Evolutionary conservation across 2,113 vertebrate species (phyloP), one percentile per base, ranked within the genome.

Genomic region (Gymnarchus niloticus): DNA sequence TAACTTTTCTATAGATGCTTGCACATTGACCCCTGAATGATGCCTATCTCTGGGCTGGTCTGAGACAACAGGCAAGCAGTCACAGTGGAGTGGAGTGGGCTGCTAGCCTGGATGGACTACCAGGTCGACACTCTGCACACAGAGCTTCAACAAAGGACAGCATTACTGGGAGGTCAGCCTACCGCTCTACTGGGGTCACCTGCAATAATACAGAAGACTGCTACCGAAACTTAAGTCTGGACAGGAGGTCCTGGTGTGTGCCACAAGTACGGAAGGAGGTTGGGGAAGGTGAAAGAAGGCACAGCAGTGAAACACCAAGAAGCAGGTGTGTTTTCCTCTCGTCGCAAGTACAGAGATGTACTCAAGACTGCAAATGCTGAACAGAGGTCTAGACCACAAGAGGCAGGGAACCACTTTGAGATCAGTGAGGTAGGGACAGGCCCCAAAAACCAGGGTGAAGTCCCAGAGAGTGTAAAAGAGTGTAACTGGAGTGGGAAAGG

Each of bases 131-230:
- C 48, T 81, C 3, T 90, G 57, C 77, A 87, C 54, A 51, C 44
- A 84, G 28, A 88, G n/a, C 37, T 65, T 84, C 91, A 90, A n/a
- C 83, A 92, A 90, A 44, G 91, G 92, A 89, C 90, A 91, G 88
- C 59, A 85, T 25, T 87, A 84, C 85, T 37, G 65, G 57, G 25
- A 61, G 21, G 46, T 87, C 69, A 46, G 51, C 37, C 83, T 54
- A 49, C 37, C 85, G 88, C 86, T 85, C 81, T 4, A 48, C 86
- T 17, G 85, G 87, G 25, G 87, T 88, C 54, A 57, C 81, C 2
- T 86, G 76, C 28, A 87, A 59, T 46, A 89, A 21, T 28, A 25
- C 1, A 65, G 51, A 81, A 7, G 61, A 84, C 6, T 28, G 10
- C 10, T 84, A 89, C 84, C 80, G 83, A 41, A 84, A 48, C 41